Evolutionary conservation across 2,797 vertebrate genomes (phyloP).

Genomic region (Falco peregrinus): DNA sequence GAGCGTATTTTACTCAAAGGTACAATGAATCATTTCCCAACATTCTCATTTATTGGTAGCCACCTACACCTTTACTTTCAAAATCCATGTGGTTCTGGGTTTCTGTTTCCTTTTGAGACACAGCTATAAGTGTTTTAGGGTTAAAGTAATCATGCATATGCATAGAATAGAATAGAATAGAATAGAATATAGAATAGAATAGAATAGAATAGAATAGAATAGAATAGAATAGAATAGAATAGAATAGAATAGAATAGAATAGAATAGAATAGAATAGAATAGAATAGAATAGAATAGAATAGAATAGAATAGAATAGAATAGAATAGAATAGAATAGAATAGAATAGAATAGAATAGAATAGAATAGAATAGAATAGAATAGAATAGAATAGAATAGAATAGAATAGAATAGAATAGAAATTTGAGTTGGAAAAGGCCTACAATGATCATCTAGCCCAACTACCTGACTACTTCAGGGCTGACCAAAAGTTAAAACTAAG

Average conservation of each 20-base stretch:
- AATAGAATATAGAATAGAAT: too few species aligned
- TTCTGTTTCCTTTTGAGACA: background rate
- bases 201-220: too few species aligned
- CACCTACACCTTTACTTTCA: background rate
- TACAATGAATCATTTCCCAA: background rate
- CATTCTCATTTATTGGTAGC: background rate
- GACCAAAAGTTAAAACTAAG: background rate
- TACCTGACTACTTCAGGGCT: background rate
- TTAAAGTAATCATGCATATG: background rate
- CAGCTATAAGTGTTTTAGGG: background rate
- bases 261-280: too few species aligned
- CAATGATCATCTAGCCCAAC: background rate
- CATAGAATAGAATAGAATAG: background rate
- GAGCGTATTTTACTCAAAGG: background rate
- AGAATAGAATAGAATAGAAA: background rate
- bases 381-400: background rate
- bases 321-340: too few species aligned
- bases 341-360: too few species aligned
- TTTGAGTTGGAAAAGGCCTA: background rate
- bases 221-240: background rate
- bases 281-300: background rate
- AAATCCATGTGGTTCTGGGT: fast-evolving
- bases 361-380: background rate
- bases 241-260: too few species aligned
- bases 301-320: background rate